Conservation (phyloP, 1,140 invertebrate species). For the Planococcus citri region DNA sequence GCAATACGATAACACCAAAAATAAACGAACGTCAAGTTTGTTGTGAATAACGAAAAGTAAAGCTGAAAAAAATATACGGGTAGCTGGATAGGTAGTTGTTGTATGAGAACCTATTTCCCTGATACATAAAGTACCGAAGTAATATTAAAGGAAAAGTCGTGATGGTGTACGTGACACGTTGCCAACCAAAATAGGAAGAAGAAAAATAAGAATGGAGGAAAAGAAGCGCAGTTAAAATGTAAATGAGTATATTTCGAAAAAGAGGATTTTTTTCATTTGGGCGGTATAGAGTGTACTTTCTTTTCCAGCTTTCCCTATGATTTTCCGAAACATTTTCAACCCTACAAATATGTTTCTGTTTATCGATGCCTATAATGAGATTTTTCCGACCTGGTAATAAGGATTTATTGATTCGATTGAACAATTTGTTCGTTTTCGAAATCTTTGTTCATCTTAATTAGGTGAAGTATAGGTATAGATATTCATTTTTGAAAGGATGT, state of each 20-base stretch:
- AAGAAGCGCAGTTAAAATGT: conserved; percentile 15
- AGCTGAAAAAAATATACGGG: neutral
- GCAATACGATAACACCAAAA: neutral
- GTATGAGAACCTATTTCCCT: conserved; percentile 2
- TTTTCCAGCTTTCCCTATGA: neutral
- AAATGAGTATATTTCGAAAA: conserved; percentile 15
- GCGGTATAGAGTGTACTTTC: conserved; percentile 13
- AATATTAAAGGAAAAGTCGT: conserved; percentile 19
- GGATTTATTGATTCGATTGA: too few species aligned
- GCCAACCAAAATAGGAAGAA: conserved; percentile 5
- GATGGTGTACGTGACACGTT: conserved; percentile 16
- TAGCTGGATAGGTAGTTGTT: neutral
- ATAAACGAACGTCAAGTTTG: neutral
- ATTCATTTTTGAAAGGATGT: too few species aligned
- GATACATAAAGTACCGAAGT: neutral
- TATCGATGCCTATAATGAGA: too few species aligned
- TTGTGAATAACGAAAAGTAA: neutral
- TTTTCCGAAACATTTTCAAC: too few species aligned
- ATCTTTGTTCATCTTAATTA: too few species aligned
- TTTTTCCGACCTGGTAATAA: too few species aligned
- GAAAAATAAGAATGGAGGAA: neutral
- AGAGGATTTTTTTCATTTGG: neutral
- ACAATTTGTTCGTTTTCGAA: too few species aligned
- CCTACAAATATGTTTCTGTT: too few species aligned
- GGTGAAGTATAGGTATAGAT: too few species aligned